phyloP scores from a whole-genome alignment of 2,113 vertebrate genomes.

The Melospiza melodia region DNA sequence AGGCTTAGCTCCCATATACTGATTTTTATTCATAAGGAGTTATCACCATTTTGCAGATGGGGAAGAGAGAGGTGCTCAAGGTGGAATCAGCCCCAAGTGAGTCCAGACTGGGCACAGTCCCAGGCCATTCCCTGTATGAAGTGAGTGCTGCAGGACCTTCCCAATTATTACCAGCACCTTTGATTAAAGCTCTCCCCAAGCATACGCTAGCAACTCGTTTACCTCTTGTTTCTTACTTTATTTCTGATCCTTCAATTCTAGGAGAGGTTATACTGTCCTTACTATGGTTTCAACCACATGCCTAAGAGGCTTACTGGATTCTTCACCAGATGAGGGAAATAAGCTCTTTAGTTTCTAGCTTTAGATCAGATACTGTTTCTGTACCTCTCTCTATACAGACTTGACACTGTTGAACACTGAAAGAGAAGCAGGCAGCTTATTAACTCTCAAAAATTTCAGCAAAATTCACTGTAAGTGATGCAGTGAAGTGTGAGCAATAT shows the following conservation, averaged over 20 bases:
- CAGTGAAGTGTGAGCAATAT: background rate
- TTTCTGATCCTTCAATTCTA: constrained; percentile 4
- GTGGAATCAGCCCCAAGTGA: background rate
- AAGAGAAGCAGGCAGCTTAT: background rate
- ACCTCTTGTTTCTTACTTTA: background rate
- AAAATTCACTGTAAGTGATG: background rate
- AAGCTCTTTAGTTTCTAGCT: constrained; percentile 46
- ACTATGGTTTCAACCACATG: background rate
- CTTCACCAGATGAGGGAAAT: constrained; percentile 35
- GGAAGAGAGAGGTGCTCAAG: background rate
- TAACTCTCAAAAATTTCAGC: constrained; percentile 2
- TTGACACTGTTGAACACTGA: background rate
- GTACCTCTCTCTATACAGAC: background rate
- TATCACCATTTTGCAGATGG: background rate
- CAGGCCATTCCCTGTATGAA: background rate
- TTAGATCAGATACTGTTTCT: background rate
- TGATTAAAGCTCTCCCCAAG: background rate
- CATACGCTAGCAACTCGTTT: background rate
- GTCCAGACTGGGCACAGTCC: background rate
- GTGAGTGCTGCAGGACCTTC: background rate
- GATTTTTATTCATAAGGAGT: background rate
- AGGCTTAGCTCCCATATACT: background rate
- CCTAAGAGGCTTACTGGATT: constrained; percentile 26
- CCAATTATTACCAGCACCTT: background rate
- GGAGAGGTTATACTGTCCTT: constrained; percentile 13